Evolutionary conservation across 2,113 vertebrate species (phyloP).

Genomic region (Sardina pilchardus): DNA sequence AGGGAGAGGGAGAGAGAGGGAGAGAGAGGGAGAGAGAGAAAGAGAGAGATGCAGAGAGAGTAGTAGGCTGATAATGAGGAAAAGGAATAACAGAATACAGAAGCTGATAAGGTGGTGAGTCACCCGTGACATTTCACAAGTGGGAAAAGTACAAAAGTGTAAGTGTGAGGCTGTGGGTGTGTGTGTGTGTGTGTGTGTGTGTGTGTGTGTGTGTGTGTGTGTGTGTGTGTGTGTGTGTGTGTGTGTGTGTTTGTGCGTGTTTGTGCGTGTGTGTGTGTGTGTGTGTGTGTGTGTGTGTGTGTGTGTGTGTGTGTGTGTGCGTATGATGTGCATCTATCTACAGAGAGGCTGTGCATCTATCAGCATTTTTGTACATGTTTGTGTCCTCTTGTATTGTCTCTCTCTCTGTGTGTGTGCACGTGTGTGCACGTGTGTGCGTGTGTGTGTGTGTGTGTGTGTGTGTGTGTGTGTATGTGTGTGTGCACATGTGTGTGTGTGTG

Average conservation of each 20-base stretch:
- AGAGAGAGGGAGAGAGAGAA: background rate
- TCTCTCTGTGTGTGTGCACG: background rate
- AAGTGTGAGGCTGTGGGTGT: background rate
- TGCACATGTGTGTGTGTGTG: background rate
- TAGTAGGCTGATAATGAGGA: conserved; percentile 20
- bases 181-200: conserved; percentile 18
- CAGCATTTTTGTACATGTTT: background rate
- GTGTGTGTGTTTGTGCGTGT: conserved; percentile 8
- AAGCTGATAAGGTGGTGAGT: conserved; percentile 1
- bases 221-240: conserved; percentile 1
- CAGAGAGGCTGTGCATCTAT: too few species aligned
- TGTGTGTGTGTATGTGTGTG: conserved; percentile 2
- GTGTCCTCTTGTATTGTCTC: background rate
- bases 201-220: background rate
- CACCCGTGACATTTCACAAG: conserved; percentile 1
- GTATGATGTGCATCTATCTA: too few species aligned
- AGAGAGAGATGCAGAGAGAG: conserved; percentile 6
- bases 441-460: conserved; percentile 14
- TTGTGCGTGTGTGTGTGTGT: background rate
- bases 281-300: background rate
- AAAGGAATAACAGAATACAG: conserved; percentile 18
- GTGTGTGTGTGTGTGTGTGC: background rate
- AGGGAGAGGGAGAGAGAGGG: background rate
- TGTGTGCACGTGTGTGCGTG: background rate
- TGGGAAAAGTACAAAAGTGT: conserved; percentile 1